Evolutionary conservation across 2,888 invertebrate species (phyloP).

Genomic region (Himalopsyche kuldschensis): DNA sequence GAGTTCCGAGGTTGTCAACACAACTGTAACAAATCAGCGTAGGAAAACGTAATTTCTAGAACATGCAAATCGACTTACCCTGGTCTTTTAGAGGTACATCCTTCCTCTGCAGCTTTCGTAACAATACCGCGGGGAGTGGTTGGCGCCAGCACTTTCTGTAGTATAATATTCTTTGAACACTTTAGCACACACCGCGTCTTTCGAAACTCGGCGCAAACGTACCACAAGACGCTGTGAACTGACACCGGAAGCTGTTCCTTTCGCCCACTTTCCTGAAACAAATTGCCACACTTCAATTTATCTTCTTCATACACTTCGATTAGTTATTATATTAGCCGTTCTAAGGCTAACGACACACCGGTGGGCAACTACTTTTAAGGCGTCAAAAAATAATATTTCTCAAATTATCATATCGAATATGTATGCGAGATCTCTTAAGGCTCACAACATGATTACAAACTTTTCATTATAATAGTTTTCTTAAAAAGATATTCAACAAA

Average conservation of each 20-base stretch:
- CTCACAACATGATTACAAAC: too few species aligned
- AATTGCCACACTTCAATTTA: background rate
- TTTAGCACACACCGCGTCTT: background rate
- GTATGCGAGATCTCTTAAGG: too few species aligned
- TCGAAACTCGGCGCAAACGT: background rate
- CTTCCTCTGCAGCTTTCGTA: background rate
- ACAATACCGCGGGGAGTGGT: background rate
- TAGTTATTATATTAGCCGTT: too few species aligned
- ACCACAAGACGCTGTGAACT: background rate
- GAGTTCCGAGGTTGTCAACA: background rate
- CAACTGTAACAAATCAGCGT: background rate
- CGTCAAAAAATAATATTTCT: too few species aligned
- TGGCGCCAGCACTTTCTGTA: background rate
- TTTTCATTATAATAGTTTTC: too few species aligned
- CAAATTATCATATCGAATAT: too few species aligned
- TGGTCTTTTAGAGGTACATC: background rate
- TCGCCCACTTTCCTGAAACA: background rate
- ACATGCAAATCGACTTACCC: background rate
- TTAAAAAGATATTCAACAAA: too few species aligned
- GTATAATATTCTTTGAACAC: background rate
- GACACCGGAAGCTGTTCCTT: background rate
- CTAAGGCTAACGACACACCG: too few species aligned
- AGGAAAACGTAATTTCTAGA: background rate
- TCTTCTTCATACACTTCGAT: background rate
- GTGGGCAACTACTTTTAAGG: too few species aligned